A percentile compares a stretch with the other conserved stretches of the same genome.
Evolutionary conservation across 2,888 invertebrate species (phyloP).

Genomic region (Apantesis nais): DNA sequence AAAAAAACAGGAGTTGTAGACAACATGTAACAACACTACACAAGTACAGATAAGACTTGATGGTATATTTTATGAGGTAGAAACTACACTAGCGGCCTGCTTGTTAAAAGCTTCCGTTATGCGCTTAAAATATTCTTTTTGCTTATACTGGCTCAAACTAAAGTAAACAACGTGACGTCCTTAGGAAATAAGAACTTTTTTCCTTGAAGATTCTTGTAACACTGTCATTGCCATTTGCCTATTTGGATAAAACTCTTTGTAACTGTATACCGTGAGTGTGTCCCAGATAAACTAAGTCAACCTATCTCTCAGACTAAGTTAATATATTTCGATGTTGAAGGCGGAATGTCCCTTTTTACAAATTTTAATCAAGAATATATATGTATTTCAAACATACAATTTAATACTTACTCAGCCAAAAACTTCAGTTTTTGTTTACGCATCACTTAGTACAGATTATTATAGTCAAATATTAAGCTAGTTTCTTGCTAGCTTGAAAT

Average conservation of each 20-base stretch:
- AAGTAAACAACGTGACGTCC: background rate
- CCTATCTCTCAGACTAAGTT: too few relatives aligned
- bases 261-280: background rate
- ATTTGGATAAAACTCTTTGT: background rate
- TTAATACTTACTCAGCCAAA: background rate
- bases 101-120: conserved; percentile 39
- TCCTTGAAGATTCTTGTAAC: background rate
- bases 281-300: background rate
- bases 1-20: conserved; percentile 33
- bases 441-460: too few relatives aligned
- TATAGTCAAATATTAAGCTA: too few relatives aligned
- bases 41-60: conserved; percentile 39
- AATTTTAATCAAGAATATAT: background rate
- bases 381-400: background rate
- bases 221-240: background rate
- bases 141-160: background rate
- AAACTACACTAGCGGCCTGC: conserved; percentile 29
- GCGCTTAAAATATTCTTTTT: conserved; percentile 18
- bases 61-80: conserved; percentile 37
- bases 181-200: background rate
- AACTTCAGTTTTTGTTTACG: too few relatives aligned
- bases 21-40: conserved; percentile 32
- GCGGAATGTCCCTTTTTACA: background rate
- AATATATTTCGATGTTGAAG: too few relatives aligned
- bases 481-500: too few relatives aligned